Percentiles rank a stretch among this genome's conserved stretches.
phyloP scores from a whole-genome alignment of 2,888 invertebrate genomes.

The Oxycera nigricornis region DNA sequence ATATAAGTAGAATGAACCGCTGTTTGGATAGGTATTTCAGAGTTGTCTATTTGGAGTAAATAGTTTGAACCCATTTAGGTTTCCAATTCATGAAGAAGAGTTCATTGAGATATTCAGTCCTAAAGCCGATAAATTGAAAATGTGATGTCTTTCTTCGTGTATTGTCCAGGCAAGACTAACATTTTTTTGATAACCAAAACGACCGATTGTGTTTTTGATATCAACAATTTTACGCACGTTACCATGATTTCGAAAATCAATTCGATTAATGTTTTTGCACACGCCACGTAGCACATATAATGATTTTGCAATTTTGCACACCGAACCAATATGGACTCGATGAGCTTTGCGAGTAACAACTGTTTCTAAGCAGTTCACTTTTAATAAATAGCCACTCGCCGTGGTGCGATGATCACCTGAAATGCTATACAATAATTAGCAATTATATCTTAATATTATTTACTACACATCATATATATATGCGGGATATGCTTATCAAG shows the following conservation, averaged over 20 bases:
- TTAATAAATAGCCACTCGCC: not conserved
- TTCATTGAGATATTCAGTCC: no score
- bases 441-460: conserved; percentile 9
- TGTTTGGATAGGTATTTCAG: no score
- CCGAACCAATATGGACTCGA: conserved; percentile 5
- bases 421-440: not conserved
- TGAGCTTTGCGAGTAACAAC: conserved; percentile 16
- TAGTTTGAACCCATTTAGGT: no score
- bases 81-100: no score
- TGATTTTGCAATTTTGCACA: conserved; percentile 17
- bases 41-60: no score
- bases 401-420: not conserved
- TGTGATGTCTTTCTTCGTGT: no score
- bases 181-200: no score
- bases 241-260: conserved; percentile 21
- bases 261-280: conserved; percentile 7
- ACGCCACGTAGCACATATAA: conserved; percentile 1
- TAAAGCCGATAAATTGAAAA: no score
- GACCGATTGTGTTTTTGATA: not conserved
- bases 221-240: not conserved
- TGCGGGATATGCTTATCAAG: not conserved
- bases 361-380: not conserved
- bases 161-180: no score
- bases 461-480: conserved; percentile 3
- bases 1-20: no score